A percentile compares a stretch with the other conserved stretches of the same genome.
Evolutionary conservation across 2,113 vertebrate genomes (phyloP).

Genomic region (Poeciliopsis turrubarensis): DNA sequence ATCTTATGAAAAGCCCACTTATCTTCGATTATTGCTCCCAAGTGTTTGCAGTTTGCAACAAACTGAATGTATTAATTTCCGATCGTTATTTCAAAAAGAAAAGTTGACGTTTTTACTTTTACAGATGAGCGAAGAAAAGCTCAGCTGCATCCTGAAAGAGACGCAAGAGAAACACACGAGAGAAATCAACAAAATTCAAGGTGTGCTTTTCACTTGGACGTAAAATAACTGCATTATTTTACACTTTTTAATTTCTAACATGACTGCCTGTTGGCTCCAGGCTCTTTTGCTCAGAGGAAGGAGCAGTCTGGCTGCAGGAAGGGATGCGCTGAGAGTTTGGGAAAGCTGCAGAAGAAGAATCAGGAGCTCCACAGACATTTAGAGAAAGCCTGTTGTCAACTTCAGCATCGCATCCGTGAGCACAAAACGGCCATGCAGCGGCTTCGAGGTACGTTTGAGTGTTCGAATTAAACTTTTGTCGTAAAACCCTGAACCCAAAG

Average conservation of each 20-base stretch:
- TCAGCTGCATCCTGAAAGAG: conserved; percentile 67
- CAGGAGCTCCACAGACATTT: conserved; percentile 86
- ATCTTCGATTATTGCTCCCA: too few species aligned
- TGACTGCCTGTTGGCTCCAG: conserved; percentile 38
- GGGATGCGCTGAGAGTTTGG: conserved; percentile 73
- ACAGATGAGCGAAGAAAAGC: conserved; percentile 72
- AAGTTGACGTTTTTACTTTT: conserved; percentile 2
- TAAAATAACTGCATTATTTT: background rate
- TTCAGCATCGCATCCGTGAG: conserved; percentile 84
- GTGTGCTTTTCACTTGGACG: conserved; percentile 32
- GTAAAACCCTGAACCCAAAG: too few species aligned
- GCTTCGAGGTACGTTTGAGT: conserved; percentile 75
- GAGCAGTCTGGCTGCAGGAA: conserved; percentile 70
- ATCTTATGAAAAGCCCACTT: too few species aligned
- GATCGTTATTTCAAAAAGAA: background rate
- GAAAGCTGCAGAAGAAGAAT: conserved; percentile 82
- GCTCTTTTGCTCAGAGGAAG: conserved; percentile 53
- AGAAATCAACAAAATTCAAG: conserved; percentile 63
- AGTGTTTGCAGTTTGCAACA: too few species aligned
- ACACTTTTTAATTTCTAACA: background rate
- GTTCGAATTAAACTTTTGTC: background rate
- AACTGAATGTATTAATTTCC: background rate
- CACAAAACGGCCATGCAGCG: conserved; percentile 78
- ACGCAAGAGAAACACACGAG: conserved; percentile 66
- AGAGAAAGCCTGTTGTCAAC: conserved; percentile 82